These are phyloP conservation scores for Andrena flavipes DNA, from an alignment of 2,888 invertebrate genomes.

Conservation along the genomic window DNA sequence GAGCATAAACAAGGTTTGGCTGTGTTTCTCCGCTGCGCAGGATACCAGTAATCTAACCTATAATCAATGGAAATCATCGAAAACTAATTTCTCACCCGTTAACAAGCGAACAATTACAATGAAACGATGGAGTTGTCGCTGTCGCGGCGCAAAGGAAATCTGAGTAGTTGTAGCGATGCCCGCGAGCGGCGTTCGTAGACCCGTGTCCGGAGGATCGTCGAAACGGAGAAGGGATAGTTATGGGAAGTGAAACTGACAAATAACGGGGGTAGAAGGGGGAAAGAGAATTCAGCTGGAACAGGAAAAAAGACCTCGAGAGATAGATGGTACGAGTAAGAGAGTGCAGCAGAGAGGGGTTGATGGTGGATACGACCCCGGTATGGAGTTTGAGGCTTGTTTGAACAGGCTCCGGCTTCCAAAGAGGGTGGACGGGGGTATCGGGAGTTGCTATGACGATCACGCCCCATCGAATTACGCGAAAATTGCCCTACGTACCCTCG, in stretches of 20 bases:
- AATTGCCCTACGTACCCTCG: constrained; percentile 82
- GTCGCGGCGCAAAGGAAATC: constrained; percentile 61
- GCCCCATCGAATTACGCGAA: constrained; percentile 84
- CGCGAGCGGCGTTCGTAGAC: constrained; percentile 48
- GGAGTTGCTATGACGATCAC: constrained; percentile 85
- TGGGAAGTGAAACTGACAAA: constrained; percentile 53
- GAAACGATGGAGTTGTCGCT: constrained; percentile 65
- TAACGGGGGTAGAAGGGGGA: constrained; percentile 30
- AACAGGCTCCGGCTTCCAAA: constrained; percentile 82
- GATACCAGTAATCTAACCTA: too few relatives aligned
- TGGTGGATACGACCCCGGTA: constrained; percentile 58
- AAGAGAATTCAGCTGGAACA: constrained; percentile 37
- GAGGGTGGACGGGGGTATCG: constrained; percentile 73
- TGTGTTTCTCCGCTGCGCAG: too few relatives aligned
- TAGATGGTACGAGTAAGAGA: constrained; percentile 39
- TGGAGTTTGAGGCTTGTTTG: constrained; percentile 82
- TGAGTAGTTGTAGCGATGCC: constrained; percentile 74
- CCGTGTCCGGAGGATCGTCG: constrained; percentile 31
- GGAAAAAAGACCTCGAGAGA: constrained; percentile 36
- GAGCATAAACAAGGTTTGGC: too few relatives aligned
- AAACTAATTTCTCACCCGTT: constrained; percentile 13
- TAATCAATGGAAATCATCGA: constrained; percentile 2
- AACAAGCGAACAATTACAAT: constrained; percentile 70
- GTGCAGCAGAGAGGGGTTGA: constrained; percentile 44
- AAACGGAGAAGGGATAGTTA: constrained; percentile 44